Evolutionary conservation across 2,797 vertebrate genomes (phyloP), one percentile per base, ranked within the genome.

Genomic region (Poeciliopsis turneri): DNA sequence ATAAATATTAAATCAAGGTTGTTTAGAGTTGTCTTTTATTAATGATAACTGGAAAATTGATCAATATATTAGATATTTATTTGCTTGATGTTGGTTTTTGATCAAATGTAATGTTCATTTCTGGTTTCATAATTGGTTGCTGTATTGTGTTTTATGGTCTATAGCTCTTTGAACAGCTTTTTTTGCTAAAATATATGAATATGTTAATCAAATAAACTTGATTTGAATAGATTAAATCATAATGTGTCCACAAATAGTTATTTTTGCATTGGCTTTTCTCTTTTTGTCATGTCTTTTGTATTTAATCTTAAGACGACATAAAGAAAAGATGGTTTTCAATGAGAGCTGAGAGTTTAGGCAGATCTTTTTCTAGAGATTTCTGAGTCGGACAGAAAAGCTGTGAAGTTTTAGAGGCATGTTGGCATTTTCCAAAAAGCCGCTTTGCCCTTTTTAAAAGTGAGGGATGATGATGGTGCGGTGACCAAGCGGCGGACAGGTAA

Each of bases 391-490:
- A 57, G 78, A 73, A 57, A 61, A 73, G 46, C 30, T 3, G 6
- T 16, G 51, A 43, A 11, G 39, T 61, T 73, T 46, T 78, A 61
- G 69, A 79, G 53, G 77, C 80, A 78, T 3, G 45, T 16, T 86
- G 86, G 80, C 82, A 80, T 87, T 90, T 83, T 76, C 70, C 49
- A 51, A 30, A 69, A 64, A 46, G 49, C 79, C 33, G 77, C 28
- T 46, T 25, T 71, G 61, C 68, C 82, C 84, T 51, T 89, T 88
- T 90, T 89, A 46, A 89, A 92, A 78, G 74, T 74, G 75, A 51
- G 33, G 49, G 78, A 76, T 18, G 83, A 77, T 84, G 84, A 90
- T 78, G 85, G 88, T 80, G 89, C 36, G 53, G 81, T 80, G 90
- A 81, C 89, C 84, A 83, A 72, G 78, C 75, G 73, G 82, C 84